These are phyloP conservation scores for Trissoscelio sp. DNA, from an alignment of 2,888 invertebrate genomes.

Conservation along the genomic window DNA sequence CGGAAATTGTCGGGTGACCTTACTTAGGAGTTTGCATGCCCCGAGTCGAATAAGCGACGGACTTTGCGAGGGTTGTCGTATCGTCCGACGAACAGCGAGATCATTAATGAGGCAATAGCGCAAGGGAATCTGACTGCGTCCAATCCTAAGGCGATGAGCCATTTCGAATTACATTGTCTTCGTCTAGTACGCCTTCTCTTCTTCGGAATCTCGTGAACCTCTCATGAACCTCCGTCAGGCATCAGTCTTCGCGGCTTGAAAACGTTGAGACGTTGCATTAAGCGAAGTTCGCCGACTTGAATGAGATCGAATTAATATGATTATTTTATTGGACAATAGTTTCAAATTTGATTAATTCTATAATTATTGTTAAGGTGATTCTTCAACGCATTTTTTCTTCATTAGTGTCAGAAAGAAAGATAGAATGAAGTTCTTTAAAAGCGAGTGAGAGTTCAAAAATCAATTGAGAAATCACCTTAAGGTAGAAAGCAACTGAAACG, in stretches of 20 bases:
- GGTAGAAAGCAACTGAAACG: no score
- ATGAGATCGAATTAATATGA: conserved; percentile 7
- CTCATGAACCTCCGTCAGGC: conserved; percentile 26
- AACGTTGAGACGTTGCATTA: conserved; percentile 22
- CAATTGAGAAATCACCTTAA: no score
- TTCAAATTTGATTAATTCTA: no score
- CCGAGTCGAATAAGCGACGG: conserved; percentile 64
- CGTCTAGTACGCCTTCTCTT: conserved; percentile 58
- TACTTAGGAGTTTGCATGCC: conserved; percentile 76
- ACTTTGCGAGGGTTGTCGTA: conserved; percentile 68
- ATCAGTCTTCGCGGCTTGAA: conserved; percentile 30
- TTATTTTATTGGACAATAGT: no score
- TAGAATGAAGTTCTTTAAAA: no score
- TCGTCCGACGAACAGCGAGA: conserved; percentile 67
- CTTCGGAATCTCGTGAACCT: conserved; percentile 49
- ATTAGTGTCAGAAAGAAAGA: no score
- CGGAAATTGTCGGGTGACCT: conserved; percentile 83
- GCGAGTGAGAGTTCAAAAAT: no score
- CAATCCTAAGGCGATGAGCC: conserved; percentile 81
- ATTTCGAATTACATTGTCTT: conserved; percentile 79
- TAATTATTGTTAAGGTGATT: no score
- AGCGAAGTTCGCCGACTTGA: conserved; percentile 4
- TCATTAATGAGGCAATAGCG: conserved; percentile 82
- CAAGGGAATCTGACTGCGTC: conserved; percentile 72
- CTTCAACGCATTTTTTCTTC: no score